These are phyloP conservation scores for Protonemura montana DNA, from an alignment of 2,888 invertebrate genomes.

Conservation along the genomic window DNA sequence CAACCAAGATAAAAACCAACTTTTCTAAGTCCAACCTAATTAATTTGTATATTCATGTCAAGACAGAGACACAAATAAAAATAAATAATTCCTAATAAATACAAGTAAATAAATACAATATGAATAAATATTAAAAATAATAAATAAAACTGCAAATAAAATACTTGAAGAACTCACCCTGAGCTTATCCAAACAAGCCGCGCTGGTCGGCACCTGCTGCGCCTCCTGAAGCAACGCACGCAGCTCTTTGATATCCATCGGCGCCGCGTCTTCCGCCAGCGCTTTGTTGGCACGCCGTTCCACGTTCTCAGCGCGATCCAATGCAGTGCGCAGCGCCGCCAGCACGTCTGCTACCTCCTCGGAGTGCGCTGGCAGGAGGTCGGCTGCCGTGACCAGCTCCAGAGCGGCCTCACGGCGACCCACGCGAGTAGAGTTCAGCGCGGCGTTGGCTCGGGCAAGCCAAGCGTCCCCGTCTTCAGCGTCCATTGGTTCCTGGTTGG, in stretches of 20 bases:
- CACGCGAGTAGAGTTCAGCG: not conserved
- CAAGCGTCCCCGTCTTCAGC: not conserved
- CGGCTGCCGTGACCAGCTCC: not conserved
- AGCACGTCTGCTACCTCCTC: not conserved
- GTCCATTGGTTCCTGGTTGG: not conserved
- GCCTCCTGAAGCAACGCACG: not conserved
- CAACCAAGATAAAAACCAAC: too few species aligned
- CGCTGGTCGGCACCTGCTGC: not conserved
- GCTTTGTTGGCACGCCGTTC: not conserved
- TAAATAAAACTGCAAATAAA: too few species aligned
- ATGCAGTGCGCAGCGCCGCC: not conserved
- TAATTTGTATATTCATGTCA: too few species aligned
- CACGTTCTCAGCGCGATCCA: not conserved
- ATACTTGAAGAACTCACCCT: not conserved
- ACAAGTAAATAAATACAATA: too few species aligned
- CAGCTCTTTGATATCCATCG: not conserved
- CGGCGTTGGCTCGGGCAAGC: not conserved
- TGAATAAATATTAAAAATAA: too few species aligned
- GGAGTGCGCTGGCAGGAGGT: not conserved
- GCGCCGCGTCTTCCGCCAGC: not conserved
- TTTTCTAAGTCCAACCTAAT: too few species aligned
- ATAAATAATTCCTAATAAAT: too few species aligned
- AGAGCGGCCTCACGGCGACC: not conserved
- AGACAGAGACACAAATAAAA: too few species aligned
- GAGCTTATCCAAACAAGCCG: not conserved